Percentiles rank a stretch among this genome's conserved stretches.
Evolutionary conservation across 2,797 vertebrate genomes (phyloP).

Genomic region (Sebastes itinus): DNA sequence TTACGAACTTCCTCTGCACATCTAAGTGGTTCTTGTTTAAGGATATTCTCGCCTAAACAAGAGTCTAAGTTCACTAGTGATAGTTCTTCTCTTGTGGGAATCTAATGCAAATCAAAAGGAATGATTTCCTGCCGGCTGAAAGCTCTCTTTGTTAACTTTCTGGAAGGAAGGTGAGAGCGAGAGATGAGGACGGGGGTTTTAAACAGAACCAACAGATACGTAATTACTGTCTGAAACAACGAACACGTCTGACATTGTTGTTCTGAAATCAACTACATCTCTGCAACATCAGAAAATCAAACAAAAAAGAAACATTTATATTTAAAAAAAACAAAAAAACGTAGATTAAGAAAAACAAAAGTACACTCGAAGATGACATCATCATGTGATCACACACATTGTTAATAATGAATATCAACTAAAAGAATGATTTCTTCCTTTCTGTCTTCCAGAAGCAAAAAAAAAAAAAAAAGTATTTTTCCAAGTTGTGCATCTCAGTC

Average conservation of each 20-base stretch:
- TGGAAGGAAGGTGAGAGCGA: conserved; percentile 12
- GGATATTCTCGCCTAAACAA: background rate
- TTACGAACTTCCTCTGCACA: background rate
- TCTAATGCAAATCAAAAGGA: background rate
- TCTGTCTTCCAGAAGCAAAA: background rate
- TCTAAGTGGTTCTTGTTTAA: background rate
- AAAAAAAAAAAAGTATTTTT: conserved; percentile 8
- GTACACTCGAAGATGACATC: background rate
- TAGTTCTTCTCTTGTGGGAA: background rate
- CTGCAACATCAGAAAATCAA: background rate
- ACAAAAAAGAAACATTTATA: background rate
- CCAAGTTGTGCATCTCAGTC: conserved; percentile 52
- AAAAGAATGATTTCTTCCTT: background rate
- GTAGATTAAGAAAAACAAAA: background rate
- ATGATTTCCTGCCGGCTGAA: background rate
- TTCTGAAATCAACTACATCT: background rate
- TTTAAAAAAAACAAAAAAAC: background rate
- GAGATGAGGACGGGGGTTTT: background rate
- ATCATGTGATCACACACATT: background rate
- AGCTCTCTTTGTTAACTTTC: background rate
- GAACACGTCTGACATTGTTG: background rate
- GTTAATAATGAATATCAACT: background rate
- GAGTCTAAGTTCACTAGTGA: background rate
- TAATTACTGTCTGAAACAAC: background rate
- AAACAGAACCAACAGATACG: conserved; percentile 23